phyloP scores from a whole-genome alignment of 1,140 invertebrate genomes.

The Drosophila azteca region DNA sequence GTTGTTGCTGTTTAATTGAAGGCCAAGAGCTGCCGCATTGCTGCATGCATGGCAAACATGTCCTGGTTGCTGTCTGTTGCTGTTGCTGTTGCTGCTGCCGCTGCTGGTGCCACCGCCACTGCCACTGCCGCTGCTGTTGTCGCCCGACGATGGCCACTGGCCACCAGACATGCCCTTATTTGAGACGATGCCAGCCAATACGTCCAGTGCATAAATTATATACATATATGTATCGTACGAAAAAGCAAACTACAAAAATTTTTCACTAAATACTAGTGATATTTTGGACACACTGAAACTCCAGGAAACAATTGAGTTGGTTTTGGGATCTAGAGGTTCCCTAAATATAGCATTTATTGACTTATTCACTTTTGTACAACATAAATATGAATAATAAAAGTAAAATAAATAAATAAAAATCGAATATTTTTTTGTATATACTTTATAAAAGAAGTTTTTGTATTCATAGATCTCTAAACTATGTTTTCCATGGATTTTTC shows the following conservation, averaged over 20 bases:
- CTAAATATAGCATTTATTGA: no score
- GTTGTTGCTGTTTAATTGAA: slow-evolving; percentile 76
- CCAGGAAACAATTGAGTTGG: no score
- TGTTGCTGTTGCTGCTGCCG: not conserved
- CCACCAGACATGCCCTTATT: slow-evolving; percentile 81
- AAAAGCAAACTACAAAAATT: slow-evolving; percentile 36
- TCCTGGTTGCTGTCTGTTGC: slow-evolving; percentile 61
- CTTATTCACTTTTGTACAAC: no score
- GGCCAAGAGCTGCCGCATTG: slow-evolving; percentile 79
- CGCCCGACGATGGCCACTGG: slow-evolving; percentile 70
- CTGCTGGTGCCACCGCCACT: not conserved
- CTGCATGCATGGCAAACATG: slow-evolving; percentile 80
- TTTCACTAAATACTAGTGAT: slow-evolving; percentile 67
- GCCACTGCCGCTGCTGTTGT: slow-evolving; percentile 17
- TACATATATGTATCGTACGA: not conserved
- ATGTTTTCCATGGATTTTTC: no score
- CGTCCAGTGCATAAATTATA: slow-evolving; percentile 75
- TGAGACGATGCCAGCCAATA: slow-evolving; percentile 67
- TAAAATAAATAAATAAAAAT: no score
- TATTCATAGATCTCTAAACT: no score
- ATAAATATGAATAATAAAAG: no score
- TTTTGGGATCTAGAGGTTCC: no score
- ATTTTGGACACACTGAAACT: slow-evolving; percentile 14
- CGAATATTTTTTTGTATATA: no score
- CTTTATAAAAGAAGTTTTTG: no score